Conservation (phyloP, 2,888 invertebrate genomes). For the Pollenia griseotomentosa region DNA sequence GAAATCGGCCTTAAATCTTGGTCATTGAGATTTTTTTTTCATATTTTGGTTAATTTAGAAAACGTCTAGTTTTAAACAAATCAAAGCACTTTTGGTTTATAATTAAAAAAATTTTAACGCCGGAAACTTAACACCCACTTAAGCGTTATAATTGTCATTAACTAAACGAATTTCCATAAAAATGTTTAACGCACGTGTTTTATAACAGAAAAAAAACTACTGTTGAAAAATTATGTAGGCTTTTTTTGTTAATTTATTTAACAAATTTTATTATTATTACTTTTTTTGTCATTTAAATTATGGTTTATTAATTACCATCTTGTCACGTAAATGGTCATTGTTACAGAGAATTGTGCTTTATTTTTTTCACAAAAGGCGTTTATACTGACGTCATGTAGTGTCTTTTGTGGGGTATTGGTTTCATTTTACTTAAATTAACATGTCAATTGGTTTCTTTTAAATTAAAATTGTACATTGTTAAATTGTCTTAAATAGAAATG, state of each 20-base stretch:
- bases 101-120: conserved; percentile 48
- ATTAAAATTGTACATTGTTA: neutral
- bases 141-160: neutral
- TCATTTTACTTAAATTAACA: conserved; percentile 22
- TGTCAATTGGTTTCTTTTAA: conserved; percentile 34
- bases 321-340: conserved; percentile 57
- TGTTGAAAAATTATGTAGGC: conserved; percentile 41
- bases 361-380: conserved; percentile 39
- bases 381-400: conserved; percentile 62
- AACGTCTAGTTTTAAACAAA: conserved; percentile 24
- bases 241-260: conserved; percentile 19
- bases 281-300: conserved; percentile 55
- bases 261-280: neutral
- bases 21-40: conserved; percentile 3
- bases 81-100: conserved; percentile 7
- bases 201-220: conserved; percentile 33
- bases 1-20: conserved; percentile 4
- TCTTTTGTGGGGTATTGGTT: neutral
- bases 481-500: neutral
- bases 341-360: neutral
- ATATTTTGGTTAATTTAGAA: conserved; percentile 25
- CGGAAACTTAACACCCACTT: conserved; percentile 70
- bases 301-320: conserved; percentile 61
- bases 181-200: conserved; percentile 56
- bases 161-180: neutral